Evolutionary conservation across 2,113 vertebrate species (phyloP), one percentile per base, ranked within the genome.

Genomic region (Lamprotornis superbus): DNA sequence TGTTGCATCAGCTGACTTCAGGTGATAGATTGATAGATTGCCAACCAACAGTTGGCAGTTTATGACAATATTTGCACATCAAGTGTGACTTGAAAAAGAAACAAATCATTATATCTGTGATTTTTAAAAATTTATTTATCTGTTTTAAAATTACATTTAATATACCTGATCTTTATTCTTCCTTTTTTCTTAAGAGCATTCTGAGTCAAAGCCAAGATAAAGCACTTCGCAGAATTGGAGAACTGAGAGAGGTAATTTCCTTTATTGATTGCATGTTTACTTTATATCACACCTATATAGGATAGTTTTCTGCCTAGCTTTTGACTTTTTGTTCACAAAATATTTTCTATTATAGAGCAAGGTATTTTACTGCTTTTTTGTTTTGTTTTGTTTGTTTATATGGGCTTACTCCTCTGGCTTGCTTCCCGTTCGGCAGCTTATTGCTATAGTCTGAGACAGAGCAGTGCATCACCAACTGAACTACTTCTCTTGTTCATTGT

Each of bases 151-250:
- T 77, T 91, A 33, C 5, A 31, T 88, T 65, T 67, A 55, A 47
- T 39, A 71, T 17, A 57, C 9, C 7, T 70, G 9, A 12, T 87
- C 18, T 56, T 90, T 83, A 23, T 85, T 87, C 59, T 80, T 91
- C 49, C 83, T 67, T 49, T 52, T 89, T 71, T 69, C 94, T 97
- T 46, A 90, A 99, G 99, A 98, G 94, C 69, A 98, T 99, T 97
- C 98, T 99, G 93, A 99, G 99, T 98, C 99, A 99, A 97, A 99
- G 98, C 98, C 99, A 99, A 96, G 99, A 99, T 97, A 99, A 99
- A 98, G 96, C 99, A 71, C 98, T 99, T 81, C 98, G 99, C 60
- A 98, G 99, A 98, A 99, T 99, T 97, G 99, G 98, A 84, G 99
- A 99, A 92, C 98, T 99, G 53, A 98, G 99, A 96, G 99, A 99